phyloP scores from a whole-genome alignment of 2,113 vertebrate genomes.

The Mormoops blainvillei region DNA sequence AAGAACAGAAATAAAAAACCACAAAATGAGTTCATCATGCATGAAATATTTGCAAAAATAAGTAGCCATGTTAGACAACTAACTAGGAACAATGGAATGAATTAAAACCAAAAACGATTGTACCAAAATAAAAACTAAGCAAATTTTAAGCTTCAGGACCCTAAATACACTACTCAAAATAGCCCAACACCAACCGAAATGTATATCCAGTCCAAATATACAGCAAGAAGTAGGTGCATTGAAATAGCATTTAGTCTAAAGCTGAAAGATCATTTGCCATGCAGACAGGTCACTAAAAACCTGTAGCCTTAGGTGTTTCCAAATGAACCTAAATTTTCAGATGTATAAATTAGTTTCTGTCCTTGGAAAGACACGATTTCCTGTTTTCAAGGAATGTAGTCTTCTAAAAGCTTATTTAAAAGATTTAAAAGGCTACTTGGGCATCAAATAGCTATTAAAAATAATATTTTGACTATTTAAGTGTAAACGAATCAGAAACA shows the following conservation, averaged over 20 bases:
- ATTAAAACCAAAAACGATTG: conserved; percentile 1
- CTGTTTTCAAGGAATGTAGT: conserved; percentile 62
- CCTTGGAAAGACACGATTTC: conserved; percentile 62
- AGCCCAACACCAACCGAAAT: not conserved
- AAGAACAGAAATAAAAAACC: not conserved
- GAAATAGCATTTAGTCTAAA: not conserved
- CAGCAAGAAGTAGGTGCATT: not conserved
- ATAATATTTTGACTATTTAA: conserved; percentile 79
- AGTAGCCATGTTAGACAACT: not conserved
- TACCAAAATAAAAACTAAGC: not conserved
- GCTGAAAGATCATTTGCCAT: conserved; percentile 1
- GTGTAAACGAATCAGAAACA: conserved; percentile 77
- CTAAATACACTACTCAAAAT: not conserved
- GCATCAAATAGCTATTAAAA: conserved; percentile 77
- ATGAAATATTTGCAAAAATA: not conserved
- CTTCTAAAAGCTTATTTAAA: conserved; percentile 67
- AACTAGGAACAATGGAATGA: not conserved
- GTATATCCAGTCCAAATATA: not conserved
- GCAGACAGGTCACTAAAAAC: conserved; percentile 39
- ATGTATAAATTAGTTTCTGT: conserved; percentile 66
- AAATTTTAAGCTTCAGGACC: not conserved
- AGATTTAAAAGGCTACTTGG: conserved; percentile 73
- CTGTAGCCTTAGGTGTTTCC: conserved; percentile 46
- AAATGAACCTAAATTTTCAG: conserved; percentile 63
- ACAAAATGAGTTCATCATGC: not conserved